Percentiles rank a stretch among this genome's conserved stretches.
Conservation (phyloP, 2,797 vertebrate genomes). For the Ceyx erithaca region DNA sequence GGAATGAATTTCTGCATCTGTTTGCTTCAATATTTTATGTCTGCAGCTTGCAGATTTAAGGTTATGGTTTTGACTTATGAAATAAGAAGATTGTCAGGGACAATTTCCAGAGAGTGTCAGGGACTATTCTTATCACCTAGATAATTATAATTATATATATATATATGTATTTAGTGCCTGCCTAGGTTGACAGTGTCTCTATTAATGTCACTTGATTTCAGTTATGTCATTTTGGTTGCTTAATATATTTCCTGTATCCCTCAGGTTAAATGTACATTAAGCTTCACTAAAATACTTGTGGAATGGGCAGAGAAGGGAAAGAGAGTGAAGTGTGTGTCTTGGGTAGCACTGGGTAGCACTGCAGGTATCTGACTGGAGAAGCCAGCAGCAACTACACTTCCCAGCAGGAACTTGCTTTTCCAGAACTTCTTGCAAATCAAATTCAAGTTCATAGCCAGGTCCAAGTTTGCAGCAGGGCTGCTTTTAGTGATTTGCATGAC, state of each 20-base stretch:
- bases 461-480: not conserved
- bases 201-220: not conserved
- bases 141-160: not conserved
- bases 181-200: not conserved
- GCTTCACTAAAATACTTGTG: not conserved
- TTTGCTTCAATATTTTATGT: no score
- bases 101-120: no score
- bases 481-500: not conserved
- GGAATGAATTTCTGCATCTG: no score
- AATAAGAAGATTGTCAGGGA: no score
- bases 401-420: not conserved
- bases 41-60: no score
- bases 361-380: not conserved
- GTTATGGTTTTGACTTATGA: no score
- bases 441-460: not conserved
- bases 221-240: conserved; percentile 5
- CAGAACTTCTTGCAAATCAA: not conserved
- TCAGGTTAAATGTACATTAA: not conserved
- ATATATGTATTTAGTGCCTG: not conserved
- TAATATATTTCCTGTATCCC: not conserved
- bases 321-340: not conserved
- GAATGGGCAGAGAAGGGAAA: not conserved
- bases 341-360: not conserved
- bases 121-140: not conserved
- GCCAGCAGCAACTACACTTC: rapidly evolving